Conservation (phyloP, 1,140 invertebrate genomes). For the Lasioglossum baleicum region DNA sequence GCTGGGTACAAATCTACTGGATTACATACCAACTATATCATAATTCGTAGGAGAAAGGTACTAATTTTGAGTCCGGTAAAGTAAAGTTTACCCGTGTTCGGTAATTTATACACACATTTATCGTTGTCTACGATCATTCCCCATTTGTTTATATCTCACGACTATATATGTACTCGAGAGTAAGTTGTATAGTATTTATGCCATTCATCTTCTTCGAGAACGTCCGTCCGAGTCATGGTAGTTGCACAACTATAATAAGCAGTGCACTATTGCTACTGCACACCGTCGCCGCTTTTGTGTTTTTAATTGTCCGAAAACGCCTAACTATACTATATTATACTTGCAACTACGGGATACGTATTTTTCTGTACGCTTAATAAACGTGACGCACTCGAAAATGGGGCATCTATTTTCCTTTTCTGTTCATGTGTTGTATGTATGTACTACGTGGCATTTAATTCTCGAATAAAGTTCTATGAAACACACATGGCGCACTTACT, state of each 20-base stretch:
- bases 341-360: not conserved
- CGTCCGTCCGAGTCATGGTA: slow-evolving; percentile 30
- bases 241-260: not conserved
- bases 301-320: too few relatives aligned
- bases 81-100: not conserved
- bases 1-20: too few relatives aligned
- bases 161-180: slow-evolving; percentile 7
- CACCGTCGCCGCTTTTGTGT: not conserved
- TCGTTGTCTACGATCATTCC: slow-evolving; percentile 6
- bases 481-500: not conserved
- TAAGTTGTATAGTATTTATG: slow-evolving; percentile 36
- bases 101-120: slow-evolving; percentile 30
- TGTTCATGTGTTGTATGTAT: not conserved
- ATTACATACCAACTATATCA: too few relatives aligned
- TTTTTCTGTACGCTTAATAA: slow-evolving; percentile 25
- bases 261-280: not conserved
- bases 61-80: too few relatives aligned
- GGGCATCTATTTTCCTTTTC: not conserved
- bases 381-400: not conserved
- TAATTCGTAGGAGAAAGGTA: too few relatives aligned
- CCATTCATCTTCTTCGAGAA: not conserved
- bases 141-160: slow-evolving; percentile 28
- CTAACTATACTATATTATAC: too few relatives aligned
- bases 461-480: not conserved
- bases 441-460: not conserved